Conservation (phyloP, 2,797 vertebrate species). For the Pseudochromis fuscus region DNA sequence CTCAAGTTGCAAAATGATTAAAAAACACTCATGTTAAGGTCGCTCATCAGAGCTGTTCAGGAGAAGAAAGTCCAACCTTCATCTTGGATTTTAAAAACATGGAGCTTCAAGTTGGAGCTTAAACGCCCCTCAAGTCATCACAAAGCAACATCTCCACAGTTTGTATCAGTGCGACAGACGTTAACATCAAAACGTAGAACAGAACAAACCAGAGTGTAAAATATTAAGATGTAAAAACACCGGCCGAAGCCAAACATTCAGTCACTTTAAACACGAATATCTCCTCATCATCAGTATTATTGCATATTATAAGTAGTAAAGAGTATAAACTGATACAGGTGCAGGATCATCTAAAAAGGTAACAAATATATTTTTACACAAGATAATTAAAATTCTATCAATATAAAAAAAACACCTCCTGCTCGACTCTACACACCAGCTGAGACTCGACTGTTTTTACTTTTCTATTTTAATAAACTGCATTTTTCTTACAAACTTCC, state of each 20-base stretch:
- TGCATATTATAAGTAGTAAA: slow-evolving; percentile 58
- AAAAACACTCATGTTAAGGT: too few species aligned
- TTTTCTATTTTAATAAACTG: neutral
- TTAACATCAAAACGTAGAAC: slow-evolving; percentile 3
- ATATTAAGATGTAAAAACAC: neutral
- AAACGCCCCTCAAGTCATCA: too few species aligned
- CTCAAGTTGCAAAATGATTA: too few species aligned
- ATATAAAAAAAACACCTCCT: slow-evolving; percentile 38
- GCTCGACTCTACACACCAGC: neutral
- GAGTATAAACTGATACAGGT: slow-evolving; percentile 40
- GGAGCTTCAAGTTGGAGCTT: too few species aligned
- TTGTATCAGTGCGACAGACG: slow-evolving; percentile 34
- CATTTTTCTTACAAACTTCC: neutral
- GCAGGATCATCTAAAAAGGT: slow-evolving; percentile 42
- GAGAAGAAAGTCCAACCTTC: too few species aligned
- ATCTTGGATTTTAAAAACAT: too few species aligned
- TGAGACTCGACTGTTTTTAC: neutral
- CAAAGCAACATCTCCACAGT: neutral
- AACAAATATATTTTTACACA: slow-evolving; percentile 42
- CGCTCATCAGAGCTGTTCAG: too few species aligned
- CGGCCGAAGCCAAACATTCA: slow-evolving; percentile 28
- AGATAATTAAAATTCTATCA: slow-evolving; percentile 36
- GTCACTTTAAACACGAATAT: neutral
- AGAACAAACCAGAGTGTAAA: slow-evolving; percentile 8
- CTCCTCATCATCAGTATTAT: slow-evolving; percentile 17